phyloP scores from a whole-genome alignment of 2,888 invertebrate species.

The Polyploca ridens region DNA sequence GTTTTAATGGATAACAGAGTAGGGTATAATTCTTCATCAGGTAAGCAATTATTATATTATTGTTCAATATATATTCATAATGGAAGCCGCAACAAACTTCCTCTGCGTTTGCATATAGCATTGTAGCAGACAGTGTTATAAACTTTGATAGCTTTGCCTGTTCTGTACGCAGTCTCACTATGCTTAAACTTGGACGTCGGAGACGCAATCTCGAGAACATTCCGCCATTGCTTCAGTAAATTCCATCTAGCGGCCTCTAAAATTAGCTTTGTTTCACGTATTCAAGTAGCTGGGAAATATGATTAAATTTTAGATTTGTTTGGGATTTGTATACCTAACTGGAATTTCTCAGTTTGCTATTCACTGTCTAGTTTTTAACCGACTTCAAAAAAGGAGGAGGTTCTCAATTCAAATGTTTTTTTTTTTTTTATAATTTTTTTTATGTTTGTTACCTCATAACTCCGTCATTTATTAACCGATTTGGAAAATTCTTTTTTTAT shows the following conservation, averaged over 20 bases:
- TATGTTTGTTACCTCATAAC: too few relatives aligned
- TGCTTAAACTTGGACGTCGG: conserved; percentile 41
- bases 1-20: too few relatives aligned
- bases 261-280: conserved; percentile 43
- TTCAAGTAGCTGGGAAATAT: conserved; percentile 14
- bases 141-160: conserved; percentile 69
- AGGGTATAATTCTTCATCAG: neutral
- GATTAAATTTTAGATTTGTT: conserved; percentile 10
- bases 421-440: too few relatives aligned
- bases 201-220: conserved; percentile 52
- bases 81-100: conserved; percentile 45
- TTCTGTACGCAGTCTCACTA: conserved; percentile 48
- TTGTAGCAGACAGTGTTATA: conserved; percentile 66
- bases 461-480: too few relatives aligned
- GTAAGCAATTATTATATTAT: conserved; percentile 20
- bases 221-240: conserved; percentile 36
- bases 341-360: neutral
- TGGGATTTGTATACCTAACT: neutral
- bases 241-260: conserved; percentile 38
- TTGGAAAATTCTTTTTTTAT: too few relatives aligned
- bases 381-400: too few relatives aligned
- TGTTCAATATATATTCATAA: conserved; percentile 31
- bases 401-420: too few relatives aligned
- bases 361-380: neutral
- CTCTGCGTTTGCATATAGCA: conserved; percentile 55